A percentile compares a stretch with the other conserved stretches of the same genome.
Conservation (phyloP, 92 coral and sea anemone genomes). For the Metridium senile region DNA sequence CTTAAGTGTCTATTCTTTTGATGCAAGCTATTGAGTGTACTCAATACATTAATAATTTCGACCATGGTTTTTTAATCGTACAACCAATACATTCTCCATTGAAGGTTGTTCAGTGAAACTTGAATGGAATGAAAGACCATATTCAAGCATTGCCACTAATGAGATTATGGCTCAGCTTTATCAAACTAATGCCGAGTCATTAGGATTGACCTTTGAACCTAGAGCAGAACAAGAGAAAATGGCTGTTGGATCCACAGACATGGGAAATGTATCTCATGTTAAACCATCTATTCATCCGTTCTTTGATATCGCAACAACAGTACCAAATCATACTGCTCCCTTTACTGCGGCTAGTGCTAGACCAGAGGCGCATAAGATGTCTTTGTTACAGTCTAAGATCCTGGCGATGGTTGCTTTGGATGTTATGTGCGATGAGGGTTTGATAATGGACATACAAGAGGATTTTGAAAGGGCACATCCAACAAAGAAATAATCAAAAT, state of each 20-base stretch:
- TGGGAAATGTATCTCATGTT: constrained; percentile 97
- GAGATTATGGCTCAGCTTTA: constrained; percentile 73
- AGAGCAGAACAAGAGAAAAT: constrained; percentile 75
- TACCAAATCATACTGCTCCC: constrained; percentile 79
- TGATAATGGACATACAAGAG: constrained; percentile 65
- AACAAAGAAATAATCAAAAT: neutral
- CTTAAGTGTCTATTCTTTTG: no score
- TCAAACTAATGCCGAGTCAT: constrained; percentile 76
- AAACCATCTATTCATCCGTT: constrained; percentile 96
- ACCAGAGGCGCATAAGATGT: constrained; percentile 66
- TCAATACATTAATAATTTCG: neutral
- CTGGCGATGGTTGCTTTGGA: constrained; percentile 90
- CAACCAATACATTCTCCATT: neutral
- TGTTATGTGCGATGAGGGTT: constrained; percentile 63
- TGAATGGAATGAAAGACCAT: constrained; percentile 57
- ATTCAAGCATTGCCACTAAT: constrained; percentile 77
- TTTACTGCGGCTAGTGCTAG: constrained; percentile 83
- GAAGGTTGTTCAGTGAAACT: constrained; percentile 91
- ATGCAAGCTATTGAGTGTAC: no score
- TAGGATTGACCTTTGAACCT: constrained; percentile 74
- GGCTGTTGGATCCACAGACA: constrained; percentile 93
- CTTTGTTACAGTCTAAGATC: constrained; percentile 74
- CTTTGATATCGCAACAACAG: constrained; percentile 71
- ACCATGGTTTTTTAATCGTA: neutral
- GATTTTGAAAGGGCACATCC: constrained; percentile 57